A percentile compares a stretch with the other conserved stretches of the same genome.
Evolutionary conservation across 2,888 invertebrate species (phyloP).

Genomic region (Pandemis cinnamomeana): DNA sequence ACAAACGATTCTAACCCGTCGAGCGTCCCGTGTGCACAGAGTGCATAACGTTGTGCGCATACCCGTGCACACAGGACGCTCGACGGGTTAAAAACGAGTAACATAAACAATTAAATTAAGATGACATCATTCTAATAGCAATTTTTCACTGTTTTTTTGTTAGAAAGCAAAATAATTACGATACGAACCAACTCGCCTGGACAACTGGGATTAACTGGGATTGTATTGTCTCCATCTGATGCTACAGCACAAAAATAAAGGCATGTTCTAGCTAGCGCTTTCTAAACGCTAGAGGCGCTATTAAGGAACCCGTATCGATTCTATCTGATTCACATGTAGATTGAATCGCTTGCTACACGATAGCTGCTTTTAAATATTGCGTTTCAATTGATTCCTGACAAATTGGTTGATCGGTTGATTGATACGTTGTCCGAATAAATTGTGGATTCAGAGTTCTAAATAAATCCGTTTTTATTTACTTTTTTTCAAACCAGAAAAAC

Average conservation of each 20-base stretch:
- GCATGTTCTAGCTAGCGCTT: background rate
- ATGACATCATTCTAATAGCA: background rate
- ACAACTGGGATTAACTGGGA: background rate
- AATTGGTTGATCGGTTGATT: slow-evolving; percentile 6
- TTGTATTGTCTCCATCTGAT: background rate
- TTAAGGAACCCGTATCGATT: slow-evolving; percentile 7
- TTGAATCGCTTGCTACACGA: background rate
- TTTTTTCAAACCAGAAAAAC: background rate
- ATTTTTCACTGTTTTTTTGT: background rate
- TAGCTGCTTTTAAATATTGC: slow-evolving; percentile 7
- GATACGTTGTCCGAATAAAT: background rate
- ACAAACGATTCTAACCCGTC: no score
- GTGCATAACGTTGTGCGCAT: no score
- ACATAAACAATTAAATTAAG: no score
- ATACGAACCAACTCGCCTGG: background rate
- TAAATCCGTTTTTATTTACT: no score
- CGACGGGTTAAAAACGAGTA: no score
- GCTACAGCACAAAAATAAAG: background rate
- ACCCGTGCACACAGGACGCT: no score
- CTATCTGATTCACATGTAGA: slow-evolving; percentile 17
- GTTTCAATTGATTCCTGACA: background rate
- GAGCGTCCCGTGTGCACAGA: no score
- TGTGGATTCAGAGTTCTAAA: no score
- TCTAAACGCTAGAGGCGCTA: slow-evolving; percentile 7
- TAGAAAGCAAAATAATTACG: background rate